phyloP scores from a whole-genome alignment of 2,113 vertebrate species.

The Clupea harengus region DNA sequence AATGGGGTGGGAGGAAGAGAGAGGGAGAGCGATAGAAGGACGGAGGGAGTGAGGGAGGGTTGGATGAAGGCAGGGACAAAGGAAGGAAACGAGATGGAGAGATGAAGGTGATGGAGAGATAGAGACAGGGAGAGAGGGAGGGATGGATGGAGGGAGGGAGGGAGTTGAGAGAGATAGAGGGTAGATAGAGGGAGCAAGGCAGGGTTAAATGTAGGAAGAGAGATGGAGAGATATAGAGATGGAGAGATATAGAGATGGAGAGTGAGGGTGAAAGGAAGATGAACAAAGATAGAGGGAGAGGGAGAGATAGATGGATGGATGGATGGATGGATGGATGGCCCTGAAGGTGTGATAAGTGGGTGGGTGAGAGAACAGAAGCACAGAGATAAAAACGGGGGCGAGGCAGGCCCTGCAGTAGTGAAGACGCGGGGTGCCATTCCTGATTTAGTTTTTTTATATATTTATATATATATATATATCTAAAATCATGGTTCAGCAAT shows the following conservation, averaged over 20 bases:
- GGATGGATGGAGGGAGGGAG: background rate
- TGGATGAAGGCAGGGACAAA: too few species aligned
- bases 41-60: background rate
- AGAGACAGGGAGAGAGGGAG: constrained; percentile 28
- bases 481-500: background rate
- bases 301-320: background rate
- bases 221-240: background rate
- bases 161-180: background rate
- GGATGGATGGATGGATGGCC: background rate
- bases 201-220: too few species aligned
- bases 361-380: background rate
- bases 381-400: background rate
- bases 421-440: background rate
- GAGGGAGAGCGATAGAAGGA: constrained; percentile 36
- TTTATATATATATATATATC: background rate
- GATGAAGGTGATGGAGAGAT: constrained; percentile 14
- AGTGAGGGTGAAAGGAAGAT: too few species aligned
- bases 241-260: background rate
- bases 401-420: background rate
- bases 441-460: background rate
- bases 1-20: background rate
- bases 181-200: background rate
- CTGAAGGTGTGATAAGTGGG: background rate
- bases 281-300: background rate
- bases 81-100: background rate